Percentiles rank a stretch among this genome's conserved stretches.
These are phyloP conservation scores for Sander lucioperca DNA, from an alignment of 2,113 vertebrate species.

Conservation along the genomic window DNA sequence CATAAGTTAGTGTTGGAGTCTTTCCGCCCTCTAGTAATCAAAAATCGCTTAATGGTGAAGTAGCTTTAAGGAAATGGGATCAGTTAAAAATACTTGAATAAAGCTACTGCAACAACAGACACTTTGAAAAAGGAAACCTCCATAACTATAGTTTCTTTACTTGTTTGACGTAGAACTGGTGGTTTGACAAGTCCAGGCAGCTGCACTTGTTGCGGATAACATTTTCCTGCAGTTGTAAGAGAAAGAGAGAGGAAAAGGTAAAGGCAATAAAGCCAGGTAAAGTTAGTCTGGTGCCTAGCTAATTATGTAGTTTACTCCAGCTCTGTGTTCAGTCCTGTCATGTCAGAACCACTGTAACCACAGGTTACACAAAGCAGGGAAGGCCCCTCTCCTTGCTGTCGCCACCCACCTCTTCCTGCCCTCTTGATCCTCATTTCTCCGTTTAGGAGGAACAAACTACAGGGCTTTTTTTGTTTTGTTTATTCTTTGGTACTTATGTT, in stretches of 20 bases:
- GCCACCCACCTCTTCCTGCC: slow-evolving; percentile 34
- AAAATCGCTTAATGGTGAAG: background rate
- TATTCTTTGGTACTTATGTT: slow-evolving; percentile 2
- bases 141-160: background rate
- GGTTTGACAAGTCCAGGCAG: slow-evolving; percentile 14
- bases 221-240: slow-evolving; percentile 18
- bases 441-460: slow-evolving; percentile 13
- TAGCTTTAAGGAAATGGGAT: background rate
- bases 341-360: slow-evolving; percentile 63
- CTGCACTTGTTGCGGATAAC: slow-evolving; percentile 21
- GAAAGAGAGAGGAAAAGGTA: slow-evolving; percentile 11
- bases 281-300: slow-evolving; percentile 59
- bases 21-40: background rate
- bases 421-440: slow-evolving; percentile 28
- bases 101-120: background rate
- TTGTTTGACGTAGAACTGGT: background rate
- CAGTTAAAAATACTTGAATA: background rate
- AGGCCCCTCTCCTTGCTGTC: slow-evolving; percentile 23
- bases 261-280: slow-evolving; percentile 53
- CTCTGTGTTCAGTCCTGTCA: slow-evolving; percentile 63
- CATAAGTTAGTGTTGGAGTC: too few species aligned
- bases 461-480: background rate
- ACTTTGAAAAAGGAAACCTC: background rate
- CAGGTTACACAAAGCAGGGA: slow-evolving; percentile 60
- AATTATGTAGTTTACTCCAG: slow-evolving; percentile 71